A percentile compares a stretch with the other conserved stretches of the same genome.
phyloP scores from a whole-genome alignment of 2,113 vertebrate species.

The human (Homo sapiens) region DNA sequence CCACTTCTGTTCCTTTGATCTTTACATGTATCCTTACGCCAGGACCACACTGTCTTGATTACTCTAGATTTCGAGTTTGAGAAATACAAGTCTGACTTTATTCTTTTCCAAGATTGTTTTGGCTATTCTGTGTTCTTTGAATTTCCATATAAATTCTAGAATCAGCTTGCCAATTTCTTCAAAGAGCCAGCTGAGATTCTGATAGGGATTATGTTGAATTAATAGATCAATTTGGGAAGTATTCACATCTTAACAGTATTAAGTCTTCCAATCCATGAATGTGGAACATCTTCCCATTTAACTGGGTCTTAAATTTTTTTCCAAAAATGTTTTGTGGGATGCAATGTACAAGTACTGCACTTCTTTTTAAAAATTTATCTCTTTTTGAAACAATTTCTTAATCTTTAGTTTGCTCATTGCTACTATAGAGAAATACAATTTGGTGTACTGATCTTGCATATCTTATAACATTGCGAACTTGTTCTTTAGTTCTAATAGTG shows the following conservation, averaged over 20 bases:
- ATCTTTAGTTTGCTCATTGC: neutral
- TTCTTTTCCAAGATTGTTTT: neutral
- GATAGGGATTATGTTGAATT: neutral
- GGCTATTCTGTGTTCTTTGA: neutral
- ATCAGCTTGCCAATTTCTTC: neutral
- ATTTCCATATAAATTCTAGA: neutral
- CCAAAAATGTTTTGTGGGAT: neutral
- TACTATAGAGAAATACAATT: neutral
- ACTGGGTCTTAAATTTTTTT: neutral
- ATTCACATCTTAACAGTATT: neutral
- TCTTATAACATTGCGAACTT: neutral
- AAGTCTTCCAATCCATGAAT: neutral
- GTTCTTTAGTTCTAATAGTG: neutral
- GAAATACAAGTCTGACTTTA: neutral
- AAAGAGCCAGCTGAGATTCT: neutral
- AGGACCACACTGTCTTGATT: neutral
- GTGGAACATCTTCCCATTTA: neutral
- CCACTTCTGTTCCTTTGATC: neutral
- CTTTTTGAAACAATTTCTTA: slow-evolving; percentile 20
- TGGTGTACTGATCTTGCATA: neutral
- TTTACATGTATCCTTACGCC: neutral
- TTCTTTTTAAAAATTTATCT: neutral
- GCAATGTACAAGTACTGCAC: neutral
- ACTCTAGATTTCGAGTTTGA: neutral
- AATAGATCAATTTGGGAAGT: neutral